Percentiles rank a stretch among this genome's conserved stretches.
Conservation (phyloP, 1,140 invertebrate species). For the Cotesia glomerata region DNA sequence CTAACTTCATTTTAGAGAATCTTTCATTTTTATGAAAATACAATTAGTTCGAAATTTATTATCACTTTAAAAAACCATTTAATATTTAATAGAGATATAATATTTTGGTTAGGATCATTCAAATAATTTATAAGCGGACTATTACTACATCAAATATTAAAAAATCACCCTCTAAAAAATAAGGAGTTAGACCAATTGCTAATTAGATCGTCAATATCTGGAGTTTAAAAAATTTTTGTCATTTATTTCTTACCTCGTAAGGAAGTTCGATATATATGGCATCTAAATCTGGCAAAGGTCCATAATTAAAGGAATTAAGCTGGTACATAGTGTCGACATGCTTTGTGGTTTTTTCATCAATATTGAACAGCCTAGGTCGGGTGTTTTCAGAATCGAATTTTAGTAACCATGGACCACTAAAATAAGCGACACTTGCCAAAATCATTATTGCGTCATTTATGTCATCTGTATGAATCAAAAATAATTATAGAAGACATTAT, state of each 20-base stretch:
- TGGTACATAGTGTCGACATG: constrained; percentile 61
- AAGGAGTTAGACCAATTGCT: no score
- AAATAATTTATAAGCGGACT: no score
- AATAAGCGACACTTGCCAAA: constrained; percentile 74
- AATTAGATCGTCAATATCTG: no score
- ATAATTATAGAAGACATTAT: no score
- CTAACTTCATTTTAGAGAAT: no score
- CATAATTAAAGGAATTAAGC: constrained; percentile 64
- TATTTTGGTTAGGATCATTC: no score
- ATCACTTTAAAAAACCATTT: no score
- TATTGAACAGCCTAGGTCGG: constrained; percentile 54
- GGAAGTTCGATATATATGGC: constrained; percentile 71
- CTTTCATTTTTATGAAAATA: no score
- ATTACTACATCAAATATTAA: no score
- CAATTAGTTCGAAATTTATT: no score
- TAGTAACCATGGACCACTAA: constrained; percentile 73
- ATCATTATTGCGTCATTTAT: constrained; percentile 60
- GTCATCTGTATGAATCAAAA: not conserved
- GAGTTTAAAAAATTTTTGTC: constrained; percentile 1
- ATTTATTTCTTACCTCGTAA: constrained; percentile 63
- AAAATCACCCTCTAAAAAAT: no score
- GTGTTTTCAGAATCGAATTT: constrained; percentile 67
- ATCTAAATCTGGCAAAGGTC: constrained; percentile 60
- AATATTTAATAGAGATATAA: no score
- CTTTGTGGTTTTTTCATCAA: constrained; percentile 50